Evolutionary conservation across 2,888 invertebrate species (phyloP).

Genomic region (Ferdinandea cuprea): DNA sequence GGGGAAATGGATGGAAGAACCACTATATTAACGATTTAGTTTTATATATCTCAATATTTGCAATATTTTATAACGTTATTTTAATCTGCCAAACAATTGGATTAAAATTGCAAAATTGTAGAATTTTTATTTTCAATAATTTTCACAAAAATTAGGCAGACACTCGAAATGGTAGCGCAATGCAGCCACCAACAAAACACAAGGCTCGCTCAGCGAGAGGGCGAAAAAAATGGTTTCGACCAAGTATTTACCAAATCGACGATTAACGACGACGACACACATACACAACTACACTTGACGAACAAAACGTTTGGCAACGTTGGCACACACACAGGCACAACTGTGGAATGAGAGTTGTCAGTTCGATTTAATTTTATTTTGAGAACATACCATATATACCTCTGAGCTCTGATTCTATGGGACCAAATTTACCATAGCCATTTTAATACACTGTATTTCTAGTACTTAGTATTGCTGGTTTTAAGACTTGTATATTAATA

Average conservation of each 20-base stretch:
- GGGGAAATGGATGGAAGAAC: slow-evolving; percentile 18
- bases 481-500: too few species aligned
- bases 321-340: background rate
- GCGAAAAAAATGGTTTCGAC: slow-evolving; percentile 68
- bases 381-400: too few species aligned
- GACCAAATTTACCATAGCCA: too few species aligned
- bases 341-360: background rate
- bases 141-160: slow-evolving; percentile 46
- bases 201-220: slow-evolving; percentile 61
- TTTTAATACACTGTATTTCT: too few species aligned
- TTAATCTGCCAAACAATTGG: background rate
- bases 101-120: background rate
- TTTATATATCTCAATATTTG: slow-evolving; percentile 2
- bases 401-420: too few species aligned
- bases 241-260: slow-evolving; percentile 70
- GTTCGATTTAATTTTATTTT: too few species aligned
- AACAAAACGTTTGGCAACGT: slow-evolving; percentile 1
- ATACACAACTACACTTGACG: slow-evolving; percentile 5
- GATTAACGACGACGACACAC: slow-evolving; percentile 35
- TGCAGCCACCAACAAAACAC: slow-evolving; percentile 13
- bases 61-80: background rate
- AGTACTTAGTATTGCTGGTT: too few species aligned
- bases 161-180: slow-evolving; percentile 18
- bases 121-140: background rate
- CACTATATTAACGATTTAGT: slow-evolving; percentile 12